Percentiles rank a stretch among this genome's conserved stretches.
Evolutionary conservation across 2,113 vertebrate genomes (phyloP).

Genomic region (Sylvilagus bachmani): DNA sequence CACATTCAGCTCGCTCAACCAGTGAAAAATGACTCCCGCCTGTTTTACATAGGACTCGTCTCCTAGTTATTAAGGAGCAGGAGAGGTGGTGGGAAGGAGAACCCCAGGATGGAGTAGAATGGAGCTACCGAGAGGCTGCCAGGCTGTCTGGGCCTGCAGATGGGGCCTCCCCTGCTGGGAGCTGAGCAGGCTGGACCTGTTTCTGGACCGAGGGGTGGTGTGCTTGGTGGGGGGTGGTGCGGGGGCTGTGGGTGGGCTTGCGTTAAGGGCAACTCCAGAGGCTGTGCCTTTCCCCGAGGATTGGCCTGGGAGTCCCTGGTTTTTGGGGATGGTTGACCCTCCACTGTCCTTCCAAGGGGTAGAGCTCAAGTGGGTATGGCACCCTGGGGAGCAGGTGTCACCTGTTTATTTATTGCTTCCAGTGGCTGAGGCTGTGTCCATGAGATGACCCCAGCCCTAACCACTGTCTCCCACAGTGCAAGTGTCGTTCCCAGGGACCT

Average conservation of each 20-base stretch:
- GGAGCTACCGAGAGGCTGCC: neutral
- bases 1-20: neutral
- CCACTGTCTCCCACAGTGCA: no score
- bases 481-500: no score
- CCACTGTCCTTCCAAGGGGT: neutral
- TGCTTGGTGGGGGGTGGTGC: no score
- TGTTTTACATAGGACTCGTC: neutral
- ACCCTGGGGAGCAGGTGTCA: neutral
- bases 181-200: neutral
- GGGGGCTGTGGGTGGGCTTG: fast-evolving
- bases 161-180: neutral
- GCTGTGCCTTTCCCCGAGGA: no score
- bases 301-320: neutral
- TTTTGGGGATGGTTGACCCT: neutral
- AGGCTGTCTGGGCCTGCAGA: neutral
- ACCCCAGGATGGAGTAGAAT: neutral
- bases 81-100: neutral
- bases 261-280: neutral
- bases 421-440: no score
- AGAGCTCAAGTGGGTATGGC: neutral
- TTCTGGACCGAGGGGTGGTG: no score
- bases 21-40: neutral
- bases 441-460: no score
- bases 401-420: neutral
- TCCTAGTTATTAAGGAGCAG: neutral